Conservation (phyloP, 2,888 invertebrate genomes). For the Deladenus siricidicola region DNA sequence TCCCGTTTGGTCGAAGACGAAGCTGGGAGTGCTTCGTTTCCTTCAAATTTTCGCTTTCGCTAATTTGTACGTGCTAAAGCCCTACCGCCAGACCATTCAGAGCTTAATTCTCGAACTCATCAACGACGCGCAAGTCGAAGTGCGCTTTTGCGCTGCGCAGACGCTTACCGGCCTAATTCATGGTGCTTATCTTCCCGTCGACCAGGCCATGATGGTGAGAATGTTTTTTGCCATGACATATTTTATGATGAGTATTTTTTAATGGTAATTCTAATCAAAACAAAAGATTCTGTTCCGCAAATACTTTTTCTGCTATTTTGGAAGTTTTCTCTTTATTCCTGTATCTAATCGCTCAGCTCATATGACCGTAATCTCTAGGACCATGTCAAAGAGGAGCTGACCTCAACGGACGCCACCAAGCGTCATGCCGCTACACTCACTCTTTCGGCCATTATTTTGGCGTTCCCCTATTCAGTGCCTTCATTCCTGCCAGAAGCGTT, state of each 20-base stretch:
- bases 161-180: slow-evolving; percentile 64
- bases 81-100: slow-evolving; percentile 21
- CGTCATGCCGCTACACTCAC: slow-evolving; percentile 77
- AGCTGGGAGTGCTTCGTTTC: slow-evolving; percentile 57
- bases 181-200: slow-evolving; percentile 1
- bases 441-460: slow-evolving; percentile 69
- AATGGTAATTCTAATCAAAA: not conserved
- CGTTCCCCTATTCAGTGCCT: slow-evolving; percentile 79
- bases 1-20: slow-evolving; percentile 57
- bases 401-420: slow-evolving; percentile 39
- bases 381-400: slow-evolving; percentile 11
- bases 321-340: no score
- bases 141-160: slow-evolving; percentile 72
- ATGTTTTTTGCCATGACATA: not conserved
- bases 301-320: no score
- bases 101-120: slow-evolving; percentile 13
- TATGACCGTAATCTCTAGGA: slow-evolving; percentile 9
- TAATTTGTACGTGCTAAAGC: slow-evolving; percentile 56
- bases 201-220: not conserved
- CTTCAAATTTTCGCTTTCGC: slow-evolving; percentile 59
- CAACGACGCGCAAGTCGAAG: slow-evolving; percentile 56
- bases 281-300: no score
- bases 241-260: no score
- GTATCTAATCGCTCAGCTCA: no score
- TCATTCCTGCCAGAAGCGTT: slow-evolving; percentile 70